phyloP scores from a whole-genome alignment of 2,797 vertebrate genomes.

The Pempheris klunzingeri region DNA sequence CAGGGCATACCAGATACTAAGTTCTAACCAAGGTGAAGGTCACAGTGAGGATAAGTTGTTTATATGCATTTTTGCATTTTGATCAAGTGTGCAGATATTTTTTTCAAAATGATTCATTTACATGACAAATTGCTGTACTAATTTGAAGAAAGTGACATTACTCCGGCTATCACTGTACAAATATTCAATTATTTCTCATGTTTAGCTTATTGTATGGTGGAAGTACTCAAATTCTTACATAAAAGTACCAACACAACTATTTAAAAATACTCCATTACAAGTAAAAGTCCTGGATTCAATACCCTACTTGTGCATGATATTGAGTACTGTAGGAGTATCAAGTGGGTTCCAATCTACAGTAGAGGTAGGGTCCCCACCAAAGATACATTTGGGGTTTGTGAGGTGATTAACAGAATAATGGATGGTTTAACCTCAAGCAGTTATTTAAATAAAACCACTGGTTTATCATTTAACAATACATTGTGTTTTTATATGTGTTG shows the following conservation, averaged over 20 bases:
- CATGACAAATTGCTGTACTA: background rate
- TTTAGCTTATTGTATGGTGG: background rate
- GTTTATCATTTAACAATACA: slow-evolving; percentile 2
- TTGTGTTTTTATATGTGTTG: background rate
- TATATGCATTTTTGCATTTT: slow-evolving; percentile 4
- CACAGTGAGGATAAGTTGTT: slow-evolving; percentile 31
- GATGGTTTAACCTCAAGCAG: background rate
- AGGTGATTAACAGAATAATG: background rate
- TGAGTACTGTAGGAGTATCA: too few species aligned
- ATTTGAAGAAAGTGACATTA: slow-evolving; percentile 1
- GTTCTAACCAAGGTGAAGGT: slow-evolving; percentile 55
- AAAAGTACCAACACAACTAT: background rate
- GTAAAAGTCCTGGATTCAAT: background rate
- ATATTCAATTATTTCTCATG: background rate
- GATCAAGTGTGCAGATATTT: slow-evolving; percentile 3
- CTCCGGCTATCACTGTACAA: background rate
- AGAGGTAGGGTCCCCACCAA: background rate
- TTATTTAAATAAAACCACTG: too few species aligned
- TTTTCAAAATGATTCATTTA: background rate
- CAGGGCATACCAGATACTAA: slow-evolving; percentile 17
- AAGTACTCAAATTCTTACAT: background rate
- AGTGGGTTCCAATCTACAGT: background rate
- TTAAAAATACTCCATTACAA: background rate
- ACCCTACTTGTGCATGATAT: too few species aligned
- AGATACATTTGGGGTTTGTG: background rate